These are phyloP conservation scores for Thalassophryne amazonica DNA, from an alignment of 2,797 vertebrate genomes.

Conservation along the genomic window DNA sequence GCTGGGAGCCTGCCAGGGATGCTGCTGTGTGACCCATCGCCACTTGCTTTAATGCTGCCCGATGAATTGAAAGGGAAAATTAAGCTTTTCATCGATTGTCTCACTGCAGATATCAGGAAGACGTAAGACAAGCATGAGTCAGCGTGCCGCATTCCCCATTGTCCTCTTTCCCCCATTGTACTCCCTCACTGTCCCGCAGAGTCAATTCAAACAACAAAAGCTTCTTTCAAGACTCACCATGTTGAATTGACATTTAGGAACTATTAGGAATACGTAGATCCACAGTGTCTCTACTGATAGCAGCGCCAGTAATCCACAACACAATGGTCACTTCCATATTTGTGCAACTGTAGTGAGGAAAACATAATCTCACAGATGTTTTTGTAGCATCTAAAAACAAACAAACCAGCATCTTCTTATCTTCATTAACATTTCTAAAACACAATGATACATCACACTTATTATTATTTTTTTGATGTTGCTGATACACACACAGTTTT, in stretches of 20 bases:
- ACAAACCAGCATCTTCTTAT: background rate
- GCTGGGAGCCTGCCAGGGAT: slow-evolving; percentile 53
- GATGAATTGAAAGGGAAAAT: slow-evolving; percentile 66
- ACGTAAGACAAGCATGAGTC: slow-evolving; percentile 63
- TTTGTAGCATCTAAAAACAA: too few species aligned
- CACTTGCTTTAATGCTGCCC: slow-evolving; percentile 45
- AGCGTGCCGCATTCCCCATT: slow-evolving; percentile 42
- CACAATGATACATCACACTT: too few species aligned
- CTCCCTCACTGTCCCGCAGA: background rate
- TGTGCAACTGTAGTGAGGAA: slow-evolving; percentile 2
- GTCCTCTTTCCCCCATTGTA: slow-evolving; percentile 6
- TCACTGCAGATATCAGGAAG: slow-evolving; percentile 67
- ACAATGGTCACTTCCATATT: slow-evolving; percentile 16
- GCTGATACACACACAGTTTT: too few species aligned
- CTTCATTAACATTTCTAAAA: background rate
- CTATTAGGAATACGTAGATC: slow-evolving; percentile 30
- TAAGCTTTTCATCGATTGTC: slow-evolving; percentile 71
- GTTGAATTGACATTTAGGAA: slow-evolving; percentile 44
- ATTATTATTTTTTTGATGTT: too few species aligned
- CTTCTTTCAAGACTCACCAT: slow-evolving; percentile 18
- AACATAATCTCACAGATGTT: too few species aligned
- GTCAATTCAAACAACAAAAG: slow-evolving; percentile 39
- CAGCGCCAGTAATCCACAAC: slow-evolving; percentile 18
- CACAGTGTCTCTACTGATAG: slow-evolving; percentile 15
- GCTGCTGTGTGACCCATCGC: slow-evolving; percentile 62